A percentile compares a stretch with the other conserved stretches of the same genome.
These are phyloP conservation scores for Ophioninae sp. DNA, from an alignment of 2,888 invertebrate genomes.

Conservation along the genomic window DNA sequence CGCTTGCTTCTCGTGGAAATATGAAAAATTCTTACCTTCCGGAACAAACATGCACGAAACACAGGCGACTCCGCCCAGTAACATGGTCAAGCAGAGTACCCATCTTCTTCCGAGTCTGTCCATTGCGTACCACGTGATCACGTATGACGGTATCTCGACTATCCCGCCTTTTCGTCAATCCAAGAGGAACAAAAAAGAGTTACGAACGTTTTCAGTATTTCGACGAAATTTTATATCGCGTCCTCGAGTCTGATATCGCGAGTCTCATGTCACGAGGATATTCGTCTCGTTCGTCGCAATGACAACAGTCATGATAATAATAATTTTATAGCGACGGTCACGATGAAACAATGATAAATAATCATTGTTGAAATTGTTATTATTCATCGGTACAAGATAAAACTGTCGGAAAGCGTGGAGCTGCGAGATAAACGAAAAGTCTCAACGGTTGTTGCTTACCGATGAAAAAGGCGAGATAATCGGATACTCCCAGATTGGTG, in stretches of 20 bases:
- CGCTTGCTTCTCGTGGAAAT: background rate
- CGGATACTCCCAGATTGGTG: slow-evolving; percentile 86
- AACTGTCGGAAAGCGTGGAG: background rate
- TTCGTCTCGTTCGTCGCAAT: too few species aligned
- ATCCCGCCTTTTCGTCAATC: slow-evolving; percentile 82
- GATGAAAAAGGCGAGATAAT: slow-evolving; percentile 86
- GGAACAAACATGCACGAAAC: slow-evolving; percentile 86
- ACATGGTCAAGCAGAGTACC: slow-evolving; percentile 85
- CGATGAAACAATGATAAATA: too few species aligned
- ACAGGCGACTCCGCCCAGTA: slow-evolving; percentile 86
- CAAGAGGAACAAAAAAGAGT: background rate
- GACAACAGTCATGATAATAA: too few species aligned
- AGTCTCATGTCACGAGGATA: too few species aligned
- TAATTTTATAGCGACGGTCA: too few species aligned
- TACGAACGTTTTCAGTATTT: background rate
- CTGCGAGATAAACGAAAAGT: background rate
- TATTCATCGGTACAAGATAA: background rate
- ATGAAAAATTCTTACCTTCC: slow-evolving; percentile 81
- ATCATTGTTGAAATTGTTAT: background rate
- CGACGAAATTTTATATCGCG: background rate
- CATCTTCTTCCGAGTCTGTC: slow-evolving; percentile 85
- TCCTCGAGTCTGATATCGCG: too few species aligned
- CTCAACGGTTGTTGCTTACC: slow-evolving; percentile 78
- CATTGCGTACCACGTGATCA: slow-evolving; percentile 86
- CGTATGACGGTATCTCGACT: slow-evolving; percentile 85